Conservation (phyloP, 1,140 invertebrate species). For the Hyles vespertilio region DNA sequence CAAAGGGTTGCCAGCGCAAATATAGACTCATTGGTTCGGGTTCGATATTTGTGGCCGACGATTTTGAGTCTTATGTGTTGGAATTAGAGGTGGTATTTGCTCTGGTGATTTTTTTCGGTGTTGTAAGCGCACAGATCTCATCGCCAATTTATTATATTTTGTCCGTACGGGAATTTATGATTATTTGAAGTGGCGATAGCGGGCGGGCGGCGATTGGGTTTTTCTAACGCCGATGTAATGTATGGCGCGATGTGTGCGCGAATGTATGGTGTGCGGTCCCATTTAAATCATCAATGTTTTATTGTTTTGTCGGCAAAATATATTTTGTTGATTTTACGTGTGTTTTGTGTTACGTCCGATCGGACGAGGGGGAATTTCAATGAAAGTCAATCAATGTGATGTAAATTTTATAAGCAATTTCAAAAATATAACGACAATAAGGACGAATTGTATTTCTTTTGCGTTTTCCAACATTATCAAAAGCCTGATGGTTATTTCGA, state of each 20-base stretch:
- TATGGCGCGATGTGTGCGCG: slow-evolving; percentile 26
- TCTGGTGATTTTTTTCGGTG: slow-evolving; percentile 32
- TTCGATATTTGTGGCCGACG: slow-evolving; percentile 7
- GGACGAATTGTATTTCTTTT: not conserved
- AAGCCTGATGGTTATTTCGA: no score
- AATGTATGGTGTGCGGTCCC: not conserved
- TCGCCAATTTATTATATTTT: slow-evolving; percentile 76
- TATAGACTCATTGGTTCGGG: slow-evolving; percentile 53
- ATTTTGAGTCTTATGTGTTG: slow-evolving; percentile 1
- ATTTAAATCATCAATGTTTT: not conserved
- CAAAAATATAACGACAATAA: not conserved
- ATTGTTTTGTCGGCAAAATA: not conserved
- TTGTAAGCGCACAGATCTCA: slow-evolving; percentile 68
- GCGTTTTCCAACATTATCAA: no score
- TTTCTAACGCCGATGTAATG: slow-evolving; percentile 68
- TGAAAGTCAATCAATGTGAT: no score
- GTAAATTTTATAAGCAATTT: no score
- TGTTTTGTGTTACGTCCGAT: not conserved
- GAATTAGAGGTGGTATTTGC: not conserved
- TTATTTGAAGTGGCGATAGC: slow-evolving; percentile 67
- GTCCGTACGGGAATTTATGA: slow-evolving; percentile 71
- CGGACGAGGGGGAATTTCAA: not conserved
- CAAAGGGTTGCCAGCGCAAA: slow-evolving; percentile 70
- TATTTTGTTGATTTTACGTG: not conserved
- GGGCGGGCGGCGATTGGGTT: slow-evolving; percentile 57